phyloP scores from a whole-genome alignment of 2,113 vertebrate species.

The Elaphurus davidianus region DNA sequence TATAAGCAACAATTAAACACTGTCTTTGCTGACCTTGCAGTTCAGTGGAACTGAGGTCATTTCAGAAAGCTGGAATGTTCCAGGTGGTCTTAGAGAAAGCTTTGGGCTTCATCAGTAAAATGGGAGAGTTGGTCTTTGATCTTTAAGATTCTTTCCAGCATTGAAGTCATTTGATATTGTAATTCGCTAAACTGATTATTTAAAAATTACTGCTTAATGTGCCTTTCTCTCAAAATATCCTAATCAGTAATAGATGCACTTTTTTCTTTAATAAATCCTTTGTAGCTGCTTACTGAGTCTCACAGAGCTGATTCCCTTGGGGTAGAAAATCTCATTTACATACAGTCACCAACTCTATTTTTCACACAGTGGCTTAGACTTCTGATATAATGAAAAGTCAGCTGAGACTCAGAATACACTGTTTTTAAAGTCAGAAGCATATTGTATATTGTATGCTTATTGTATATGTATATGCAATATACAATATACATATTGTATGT shows the following conservation, averaged over 20 bases:
- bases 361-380: background rate
- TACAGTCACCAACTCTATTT: background rate
- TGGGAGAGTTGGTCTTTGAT: background rate
- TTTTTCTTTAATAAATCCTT: conserved; percentile 32
- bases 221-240: conserved; percentile 23
- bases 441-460: background rate
- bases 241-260: background rate
- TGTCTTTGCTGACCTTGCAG: background rate
- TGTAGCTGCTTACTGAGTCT: background rate
- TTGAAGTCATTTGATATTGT: background rate
- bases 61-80: background rate
- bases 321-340: conserved; percentile 32
- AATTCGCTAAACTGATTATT: conserved; percentile 15
- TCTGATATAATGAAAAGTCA: conserved; percentile 28
- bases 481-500: background rate
- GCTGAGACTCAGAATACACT: conserved; percentile 8
- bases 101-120: background rate
- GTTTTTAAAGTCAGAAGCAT: background rate
- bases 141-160: background rate
- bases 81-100: background rate
- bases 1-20: conserved; percentile 1
- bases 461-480: background rate
- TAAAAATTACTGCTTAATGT: background rate
- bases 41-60: background rate
- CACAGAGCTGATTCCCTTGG: background rate